These are phyloP conservation scores for Ophonus ardosiacus DNA, from an alignment of 2,888 invertebrate species.

Conservation along the genomic window DNA sequence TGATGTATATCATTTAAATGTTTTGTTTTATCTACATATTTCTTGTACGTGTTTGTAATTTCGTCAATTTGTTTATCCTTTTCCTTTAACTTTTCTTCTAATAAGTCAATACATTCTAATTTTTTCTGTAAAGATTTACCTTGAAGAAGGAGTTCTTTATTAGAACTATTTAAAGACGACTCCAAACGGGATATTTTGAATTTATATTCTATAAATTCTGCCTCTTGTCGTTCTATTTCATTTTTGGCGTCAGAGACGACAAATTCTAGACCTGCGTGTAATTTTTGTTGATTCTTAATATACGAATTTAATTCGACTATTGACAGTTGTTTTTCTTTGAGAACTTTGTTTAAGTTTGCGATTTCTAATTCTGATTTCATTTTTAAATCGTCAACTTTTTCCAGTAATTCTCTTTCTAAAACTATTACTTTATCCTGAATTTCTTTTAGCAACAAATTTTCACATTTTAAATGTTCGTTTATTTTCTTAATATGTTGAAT, in stretches of 20 bases:
- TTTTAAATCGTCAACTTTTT: constrained; percentile 68
- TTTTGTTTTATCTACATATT: constrained; percentile 73
- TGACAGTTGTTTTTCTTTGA: constrained; percentile 43
- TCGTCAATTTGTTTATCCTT: constrained; percentile 67
- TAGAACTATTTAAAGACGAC: constrained; percentile 10
- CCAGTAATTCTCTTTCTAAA: constrained; percentile 68
- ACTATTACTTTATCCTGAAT: constrained; percentile 69
- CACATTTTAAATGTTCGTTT: constrained; percentile 72
- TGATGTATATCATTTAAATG: constrained; percentile 71
- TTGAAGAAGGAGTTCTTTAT: constrained; percentile 51
- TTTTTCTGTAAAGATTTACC: constrained; percentile 61
- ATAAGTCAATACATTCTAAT: constrained; percentile 57
- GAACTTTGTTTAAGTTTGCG: constrained; percentile 23
- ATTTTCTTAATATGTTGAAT: constrained; percentile 67
- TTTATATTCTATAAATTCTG: constrained; percentile 52
- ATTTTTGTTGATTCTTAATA: constrained; percentile 66
- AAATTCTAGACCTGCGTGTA: constrained; percentile 67
- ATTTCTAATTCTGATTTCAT: constrained; percentile 58
- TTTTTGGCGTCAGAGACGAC: constrained; percentile 66
- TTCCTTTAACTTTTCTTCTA: constrained; percentile 64
- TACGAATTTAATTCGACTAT: constrained; percentile 54
- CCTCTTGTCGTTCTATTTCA: constrained; percentile 67
- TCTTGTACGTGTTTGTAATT: constrained; percentile 69
- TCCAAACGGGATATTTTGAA: constrained; percentile 52
- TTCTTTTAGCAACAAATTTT: constrained; percentile 69